Evolutionary conservation across 35 echinoderm and acorn worm genomes (phyloP).

Genomic region (Chiridota heheva): DNA sequence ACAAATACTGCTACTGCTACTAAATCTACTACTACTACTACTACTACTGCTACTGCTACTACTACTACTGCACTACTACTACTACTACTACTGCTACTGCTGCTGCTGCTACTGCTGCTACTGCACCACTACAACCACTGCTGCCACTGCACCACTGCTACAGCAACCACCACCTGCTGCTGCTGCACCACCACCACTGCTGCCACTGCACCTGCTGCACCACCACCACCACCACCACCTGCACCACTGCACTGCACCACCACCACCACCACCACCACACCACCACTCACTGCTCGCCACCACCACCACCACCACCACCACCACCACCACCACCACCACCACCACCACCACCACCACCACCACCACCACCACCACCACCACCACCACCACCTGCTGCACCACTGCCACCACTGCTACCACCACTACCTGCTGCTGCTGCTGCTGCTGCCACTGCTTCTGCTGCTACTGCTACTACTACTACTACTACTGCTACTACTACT

Average conservation of each 20-base stretch:
- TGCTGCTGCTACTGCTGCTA: too few relatives aligned
- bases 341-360: neutral
- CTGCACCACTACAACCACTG: too few relatives aligned
- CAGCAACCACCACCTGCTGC: too few relatives aligned
- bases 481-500: constrained; percentile 4
- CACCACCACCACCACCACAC: too few relatives aligned
- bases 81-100: constrained; percentile 6
- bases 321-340: neutral
- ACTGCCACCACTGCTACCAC: constrained; percentile 6
- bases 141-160: too few relatives aligned
- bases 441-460: too few relatives aligned
- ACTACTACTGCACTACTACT: constrained; percentile 18
- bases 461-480: neutral
- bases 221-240: too few relatives aligned
- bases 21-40: constrained; percentile 26
- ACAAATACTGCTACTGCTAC: constrained; percentile 26
- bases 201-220: too few relatives aligned
- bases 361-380: neutral
- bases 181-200: too few relatives aligned
- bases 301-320: neutral
- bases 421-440: neutral
- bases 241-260: too few relatives aligned
- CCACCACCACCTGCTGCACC: constrained; percentile 10
- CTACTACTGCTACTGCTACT: constrained; percentile 29
- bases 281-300: too few relatives aligned